phyloP scores from a whole-genome alignment of 1,140 invertebrate genomes.

The Aphelenchoides avenae region DNA sequence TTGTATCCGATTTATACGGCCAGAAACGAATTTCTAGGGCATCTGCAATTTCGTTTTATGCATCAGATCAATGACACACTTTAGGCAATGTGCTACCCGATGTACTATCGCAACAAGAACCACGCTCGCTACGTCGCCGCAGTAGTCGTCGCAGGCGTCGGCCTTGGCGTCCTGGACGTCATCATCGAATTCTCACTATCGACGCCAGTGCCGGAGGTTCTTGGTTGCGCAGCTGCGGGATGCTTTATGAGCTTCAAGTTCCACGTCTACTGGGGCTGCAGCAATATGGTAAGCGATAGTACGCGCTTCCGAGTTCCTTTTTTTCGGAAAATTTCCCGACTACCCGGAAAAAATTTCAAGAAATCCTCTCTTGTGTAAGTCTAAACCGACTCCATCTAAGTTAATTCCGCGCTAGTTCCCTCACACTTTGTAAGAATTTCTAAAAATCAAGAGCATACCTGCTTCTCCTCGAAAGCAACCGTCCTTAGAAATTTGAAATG shows the following conservation, averaged over 20 bases:
- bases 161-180: conserved; percentile 23
- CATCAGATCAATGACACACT: too few relatives aligned
- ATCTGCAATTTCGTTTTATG: neutral
- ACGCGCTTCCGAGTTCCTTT: neutral
- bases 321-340: too few relatives aligned
- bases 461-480: neutral
- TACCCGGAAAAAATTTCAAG: too few relatives aligned
- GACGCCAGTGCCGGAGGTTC: conserved; percentile 14
- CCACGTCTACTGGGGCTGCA: conserved; percentile 25
- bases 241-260: conserved; percentile 22
- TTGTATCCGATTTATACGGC: too few relatives aligned
- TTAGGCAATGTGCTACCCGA: conserved; percentile 30
- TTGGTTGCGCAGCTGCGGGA: conserved; percentile 35
- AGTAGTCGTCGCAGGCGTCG: conserved; percentile 18
- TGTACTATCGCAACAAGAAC: conserved; percentile 35
- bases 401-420: too few relatives aligned
- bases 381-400: too few relatives aligned
- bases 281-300: conserved; percentile 31
- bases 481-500: neutral
- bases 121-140: conserved; percentile 26
- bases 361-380: too few relatives aligned
- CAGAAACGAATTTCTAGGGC: too few relatives aligned
- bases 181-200: conserved; percentile 27
- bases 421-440: too few relatives aligned
- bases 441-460: neutral